phyloP scores from a whole-genome alignment of 2,888 invertebrate species.

The Vanessa cardui region DNA sequence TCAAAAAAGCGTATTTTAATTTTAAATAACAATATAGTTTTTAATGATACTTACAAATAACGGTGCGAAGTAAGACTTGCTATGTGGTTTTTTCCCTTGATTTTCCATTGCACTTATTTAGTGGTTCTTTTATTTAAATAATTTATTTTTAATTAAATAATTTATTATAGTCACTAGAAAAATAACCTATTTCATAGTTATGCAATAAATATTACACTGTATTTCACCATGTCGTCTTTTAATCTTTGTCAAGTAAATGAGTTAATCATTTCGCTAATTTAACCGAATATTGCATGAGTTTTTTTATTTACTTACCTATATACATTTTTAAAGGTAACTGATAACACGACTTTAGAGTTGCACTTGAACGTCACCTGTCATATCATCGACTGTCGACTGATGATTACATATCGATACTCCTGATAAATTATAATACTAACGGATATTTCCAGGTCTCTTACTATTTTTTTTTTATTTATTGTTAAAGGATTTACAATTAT shows the following conservation, averaged over 20 bases:
- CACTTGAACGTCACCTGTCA: neutral
- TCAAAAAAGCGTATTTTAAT: neutral
- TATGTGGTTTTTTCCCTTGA: slow-evolving; percentile 43
- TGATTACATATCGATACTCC: no score
- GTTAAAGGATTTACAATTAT: no score
- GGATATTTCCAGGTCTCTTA: no score
- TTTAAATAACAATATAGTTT: neutral
- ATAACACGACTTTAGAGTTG: neutral
- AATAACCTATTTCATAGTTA: slow-evolving; percentile 31
- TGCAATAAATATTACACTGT: slow-evolving; percentile 15
- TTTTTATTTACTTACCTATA: neutral
- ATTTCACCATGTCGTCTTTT: neutral
- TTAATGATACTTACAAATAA: slow-evolving; percentile 43
- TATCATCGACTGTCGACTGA: neutral
- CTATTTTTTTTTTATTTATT: no score
- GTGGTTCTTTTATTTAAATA: no score
- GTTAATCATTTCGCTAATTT: neutral
- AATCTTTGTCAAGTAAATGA: neutral
- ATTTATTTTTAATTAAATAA: neutral
- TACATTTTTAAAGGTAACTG: slow-evolving; percentile 22
- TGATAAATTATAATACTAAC: no score
- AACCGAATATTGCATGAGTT: neutral
- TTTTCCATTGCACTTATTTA: slow-evolving; percentile 23
- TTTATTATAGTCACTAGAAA: slow-evolving; percentile 7
- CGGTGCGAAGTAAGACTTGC: slow-evolving; percentile 58